These are phyloP conservation scores for Apodemia hepburni DNA, from an alignment of 2,888 invertebrate species.

Conservation along the genomic window DNA sequence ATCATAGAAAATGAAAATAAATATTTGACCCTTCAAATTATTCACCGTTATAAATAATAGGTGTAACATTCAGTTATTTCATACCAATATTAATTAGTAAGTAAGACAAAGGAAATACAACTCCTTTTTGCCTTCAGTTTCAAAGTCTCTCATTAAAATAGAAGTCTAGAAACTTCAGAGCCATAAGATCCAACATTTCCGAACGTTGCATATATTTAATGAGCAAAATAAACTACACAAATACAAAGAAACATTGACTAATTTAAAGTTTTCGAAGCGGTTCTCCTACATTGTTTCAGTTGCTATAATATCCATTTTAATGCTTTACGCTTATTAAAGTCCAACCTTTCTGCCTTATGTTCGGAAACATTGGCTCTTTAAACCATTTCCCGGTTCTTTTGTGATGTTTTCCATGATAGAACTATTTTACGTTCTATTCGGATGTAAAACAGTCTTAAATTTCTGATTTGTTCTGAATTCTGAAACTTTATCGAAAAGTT, in stretches of 20 bases:
- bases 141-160: slow-evolving; percentile 58
- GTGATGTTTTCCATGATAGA: slow-evolving; percentile 19
- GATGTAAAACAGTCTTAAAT: slow-evolving; percentile 18
- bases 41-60: background rate
- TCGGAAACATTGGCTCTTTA: slow-evolving; percentile 19
- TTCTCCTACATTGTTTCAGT: slow-evolving; percentile 20
- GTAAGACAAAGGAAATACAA: slow-evolving; percentile 56
- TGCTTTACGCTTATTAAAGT: slow-evolving; percentile 19
- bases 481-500: slow-evolving; percentile 16
- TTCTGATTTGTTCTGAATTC: slow-evolving; percentile 15
- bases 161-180: slow-evolving; percentile 30
- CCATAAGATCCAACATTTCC: slow-evolving; percentile 25
- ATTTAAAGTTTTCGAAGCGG: slow-evolving; percentile 25
- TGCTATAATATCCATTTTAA: slow-evolving; percentile 21
- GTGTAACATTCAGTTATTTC: background rate
- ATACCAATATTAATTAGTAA: slow-evolving; percentile 48
- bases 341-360: background rate
- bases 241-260: slow-evolving; percentile 24
- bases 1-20: too few species aligned
- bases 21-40: too few species aligned
- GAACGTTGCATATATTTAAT: slow-evolving; percentile 26
- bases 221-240: slow-evolving; percentile 24
- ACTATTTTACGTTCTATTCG: slow-evolving; percentile 21
- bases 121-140: slow-evolving; percentile 40
- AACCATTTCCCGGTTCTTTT: background rate